Percentiles rank a stretch among this genome's conserved stretches.
phyloP scores from a whole-genome alignment of 1,140 invertebrate species.

The Bradysia coprophila region DNA sequence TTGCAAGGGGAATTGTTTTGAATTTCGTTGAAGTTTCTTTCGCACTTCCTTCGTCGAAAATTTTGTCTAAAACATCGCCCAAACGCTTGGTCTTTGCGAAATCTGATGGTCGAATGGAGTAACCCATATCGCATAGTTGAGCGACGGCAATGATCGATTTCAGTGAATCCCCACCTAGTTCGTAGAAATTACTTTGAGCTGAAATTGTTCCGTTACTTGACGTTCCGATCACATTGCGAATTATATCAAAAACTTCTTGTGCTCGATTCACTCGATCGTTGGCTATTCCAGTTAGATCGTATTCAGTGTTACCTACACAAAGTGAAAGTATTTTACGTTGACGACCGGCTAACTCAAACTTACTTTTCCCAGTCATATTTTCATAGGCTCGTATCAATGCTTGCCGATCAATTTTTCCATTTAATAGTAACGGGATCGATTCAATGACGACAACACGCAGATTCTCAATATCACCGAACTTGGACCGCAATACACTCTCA shows the following conservation, averaged over 20 bases:
- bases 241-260: conserved; percentile 46
- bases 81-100: conserved; percentile 52
- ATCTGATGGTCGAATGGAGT: conserved; percentile 55
- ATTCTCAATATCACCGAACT: conserved; percentile 54
- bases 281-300: conserved; percentile 42
- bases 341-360: too few species aligned
- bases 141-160: conserved; percentile 70
- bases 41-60: too few species aligned
- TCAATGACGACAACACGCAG: conserved; percentile 56
- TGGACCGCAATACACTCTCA: too few species aligned
- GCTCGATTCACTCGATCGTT: conserved; percentile 37
- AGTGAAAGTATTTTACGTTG: too few species aligned
- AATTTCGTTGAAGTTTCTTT: conserved; percentile 7
- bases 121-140: conserved; percentile 53
- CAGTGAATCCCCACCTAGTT: conserved; percentile 69
- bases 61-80: conserved; percentile 39
- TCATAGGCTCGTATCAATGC: conserved; percentile 49
- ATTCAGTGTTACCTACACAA: too few species aligned
- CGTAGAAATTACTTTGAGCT: conserved; percentile 53
- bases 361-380: conserved; percentile 39
- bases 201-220: conserved; percentile 34
- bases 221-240: conserved; percentile 44
- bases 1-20: neutral
- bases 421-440: conserved; percentile 54
- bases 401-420: conserved; percentile 73